Conservation (phyloP, 2,113 vertebrate species). For the Felis chaus region DNA sequence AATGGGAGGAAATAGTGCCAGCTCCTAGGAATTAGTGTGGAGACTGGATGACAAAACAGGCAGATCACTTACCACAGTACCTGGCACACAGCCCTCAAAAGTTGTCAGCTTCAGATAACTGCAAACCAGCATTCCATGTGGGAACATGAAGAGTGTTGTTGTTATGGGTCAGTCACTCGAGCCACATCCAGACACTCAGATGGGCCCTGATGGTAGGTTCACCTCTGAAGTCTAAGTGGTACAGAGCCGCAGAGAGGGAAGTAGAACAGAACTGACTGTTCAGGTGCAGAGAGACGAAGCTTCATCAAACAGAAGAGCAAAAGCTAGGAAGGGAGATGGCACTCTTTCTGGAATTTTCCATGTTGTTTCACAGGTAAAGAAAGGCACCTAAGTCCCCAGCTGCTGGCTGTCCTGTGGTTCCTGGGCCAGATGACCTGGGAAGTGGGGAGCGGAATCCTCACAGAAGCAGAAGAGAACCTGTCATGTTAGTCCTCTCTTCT, state of each 20-base stretch:
- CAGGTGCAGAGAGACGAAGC: background rate
- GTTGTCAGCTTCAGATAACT: background rate
- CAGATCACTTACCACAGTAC: background rate
- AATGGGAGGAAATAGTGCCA: background rate
- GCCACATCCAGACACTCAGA: background rate
- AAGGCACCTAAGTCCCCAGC: background rate
- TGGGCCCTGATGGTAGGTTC: background rate
- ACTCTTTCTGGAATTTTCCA: conserved; percentile 12
- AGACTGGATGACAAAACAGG: background rate
- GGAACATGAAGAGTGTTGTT: background rate
- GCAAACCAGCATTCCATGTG: background rate
- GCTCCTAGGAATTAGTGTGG: background rate
- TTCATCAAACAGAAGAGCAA: background rate
- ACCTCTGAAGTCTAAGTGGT: background rate
- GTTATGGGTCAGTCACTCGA: background rate
- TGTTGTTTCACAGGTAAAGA: conserved; percentile 53
- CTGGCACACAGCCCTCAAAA: background rate
- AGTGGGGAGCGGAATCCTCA: conserved; percentile 5
- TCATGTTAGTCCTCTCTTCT: conserved; percentile 39
- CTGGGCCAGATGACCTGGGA: background rate
- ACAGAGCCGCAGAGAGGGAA: background rate
- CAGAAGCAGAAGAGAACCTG: conserved; percentile 6
- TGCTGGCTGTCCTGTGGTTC: conserved; percentile 40
- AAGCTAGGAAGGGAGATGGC: background rate
- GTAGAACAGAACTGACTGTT: background rate